These are phyloP conservation scores for Masnerella sp. DNA, from an alignment of 2,888 invertebrate species.

Conservation along the genomic window DNA sequence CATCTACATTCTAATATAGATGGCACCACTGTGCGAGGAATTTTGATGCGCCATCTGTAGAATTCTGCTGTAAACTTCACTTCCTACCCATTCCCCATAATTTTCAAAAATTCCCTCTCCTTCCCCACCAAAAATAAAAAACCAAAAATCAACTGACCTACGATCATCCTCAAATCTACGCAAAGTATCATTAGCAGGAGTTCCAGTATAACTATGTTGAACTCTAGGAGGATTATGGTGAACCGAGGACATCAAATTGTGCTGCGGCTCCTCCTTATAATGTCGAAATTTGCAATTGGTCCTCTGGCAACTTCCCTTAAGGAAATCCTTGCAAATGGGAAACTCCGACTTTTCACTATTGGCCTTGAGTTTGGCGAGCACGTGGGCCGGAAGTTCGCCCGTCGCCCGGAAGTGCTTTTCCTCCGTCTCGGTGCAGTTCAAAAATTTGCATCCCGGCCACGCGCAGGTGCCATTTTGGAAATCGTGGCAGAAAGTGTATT, in stretches of 20 bases:
- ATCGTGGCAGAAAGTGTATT: constrained; percentile 82
- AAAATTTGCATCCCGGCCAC: constrained; percentile 86
- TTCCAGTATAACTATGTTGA: constrained; percentile 69
- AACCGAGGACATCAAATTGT: constrained; percentile 65
- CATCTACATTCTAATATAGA: too few species aligned
- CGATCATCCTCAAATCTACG: constrained; percentile 73
- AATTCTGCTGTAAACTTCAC: too few species aligned
- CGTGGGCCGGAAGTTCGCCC: constrained; percentile 84
- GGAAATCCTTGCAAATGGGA: constrained; percentile 79
- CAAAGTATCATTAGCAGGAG: constrained; percentile 63
- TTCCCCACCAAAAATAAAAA: not conserved
- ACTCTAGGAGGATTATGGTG: constrained; percentile 69
- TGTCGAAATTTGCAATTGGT: constrained; percentile 72
- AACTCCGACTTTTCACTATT: constrained; percentile 76
- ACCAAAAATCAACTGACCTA: constrained; percentile 62
- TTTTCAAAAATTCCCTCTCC: too few species aligned
- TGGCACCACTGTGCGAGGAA: too few species aligned
- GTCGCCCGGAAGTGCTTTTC: constrained; percentile 86
- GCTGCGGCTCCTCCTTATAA: constrained; percentile 71
- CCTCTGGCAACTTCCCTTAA: constrained; percentile 79
- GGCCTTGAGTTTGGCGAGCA: constrained; percentile 69
- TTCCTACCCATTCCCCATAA: too few species aligned
- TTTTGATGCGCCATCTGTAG: too few species aligned
- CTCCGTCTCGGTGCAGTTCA: constrained; percentile 88
- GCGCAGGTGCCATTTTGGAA: constrained; percentile 87